Evolutionary conservation across 2,797 vertebrate species (phyloP).

Genomic region (Bryconaethiops microstoma): DNA sequence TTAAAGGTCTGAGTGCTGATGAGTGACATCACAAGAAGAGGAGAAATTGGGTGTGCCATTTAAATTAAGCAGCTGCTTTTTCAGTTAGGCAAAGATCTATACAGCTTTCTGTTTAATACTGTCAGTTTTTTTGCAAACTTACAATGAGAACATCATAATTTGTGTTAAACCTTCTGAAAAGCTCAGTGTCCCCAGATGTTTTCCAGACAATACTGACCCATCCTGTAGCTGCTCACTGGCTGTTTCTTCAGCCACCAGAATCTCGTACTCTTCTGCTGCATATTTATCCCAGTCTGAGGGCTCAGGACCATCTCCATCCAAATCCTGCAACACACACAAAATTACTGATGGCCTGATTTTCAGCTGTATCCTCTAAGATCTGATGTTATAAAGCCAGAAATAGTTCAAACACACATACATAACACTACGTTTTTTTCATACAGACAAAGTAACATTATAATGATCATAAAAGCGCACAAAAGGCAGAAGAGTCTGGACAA

Average conservation of each 20-base stretch:
- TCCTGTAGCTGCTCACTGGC: conserved; percentile 94
- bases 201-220: conserved; percentile 75
- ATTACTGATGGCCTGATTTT: conserved; percentile 3
- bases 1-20: neutral
- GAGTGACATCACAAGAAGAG: too few relatives aligned
- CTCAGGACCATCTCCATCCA: conserved; percentile 92
- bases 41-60: too few relatives aligned
- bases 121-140: neutral
- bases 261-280: conserved; percentile 96
- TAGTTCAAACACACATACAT: neutral
- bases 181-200: too few relatives aligned
- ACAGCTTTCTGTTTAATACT: neutral
- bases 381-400: neutral
- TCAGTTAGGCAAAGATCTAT: too few relatives aligned
- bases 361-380: neutral
- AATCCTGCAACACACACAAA: conserved; percentile 83
- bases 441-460: conserved; percentile 4
- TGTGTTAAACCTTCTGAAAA: neutral
- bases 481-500: too few relatives aligned
- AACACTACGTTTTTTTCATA: neutral
- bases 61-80: too few relatives aligned
- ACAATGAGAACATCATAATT: neutral
- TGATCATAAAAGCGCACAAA: too few relatives aligned
- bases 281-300: conserved; percentile 99
- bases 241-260: conserved; percentile 95